Conservation (phyloP, 2,113 vertebrate genomes). For the human region GRCh38 chr2:180911001-180911500, state of each 20-base stretch:
- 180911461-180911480: background rate
- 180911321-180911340: background rate
- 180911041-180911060: background rate
- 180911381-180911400: background rate
- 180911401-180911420: background rate
- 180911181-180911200: accelerated
- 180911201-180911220: background rate
- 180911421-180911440: background rate
- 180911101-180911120: background rate
- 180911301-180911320: background rate
- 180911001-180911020: background rate
- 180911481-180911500: background rate
- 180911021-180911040: background rate
- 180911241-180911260: background rate
- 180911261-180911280: background rate
- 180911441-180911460: background rate
- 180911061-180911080: background rate
- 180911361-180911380: background rate
- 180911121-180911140: background rate
- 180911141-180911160: background rate
- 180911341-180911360: background rate
- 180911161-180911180: background rate
- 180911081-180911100: background rate
- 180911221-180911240: background rate
- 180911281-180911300: background rate